phyloP scores from a whole-genome alignment of 1,140 invertebrate species.

The Drosophila obscura region DNA sequence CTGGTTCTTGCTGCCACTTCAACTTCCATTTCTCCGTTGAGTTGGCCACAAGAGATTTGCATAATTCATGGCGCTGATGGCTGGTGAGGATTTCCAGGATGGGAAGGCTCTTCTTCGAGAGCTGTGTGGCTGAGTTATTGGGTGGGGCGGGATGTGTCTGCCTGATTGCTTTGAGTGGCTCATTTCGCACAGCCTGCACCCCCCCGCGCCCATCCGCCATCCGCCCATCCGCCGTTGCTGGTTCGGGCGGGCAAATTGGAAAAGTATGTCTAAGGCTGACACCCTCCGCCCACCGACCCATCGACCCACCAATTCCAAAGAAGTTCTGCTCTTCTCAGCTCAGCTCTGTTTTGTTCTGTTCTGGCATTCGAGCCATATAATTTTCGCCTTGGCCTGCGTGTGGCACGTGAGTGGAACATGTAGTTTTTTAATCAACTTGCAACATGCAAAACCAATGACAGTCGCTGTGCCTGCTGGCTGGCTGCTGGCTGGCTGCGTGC shows the following conservation, averaged over 20 bases:
- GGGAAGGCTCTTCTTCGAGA: conserved; percentile 16
- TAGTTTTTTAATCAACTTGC: conserved; percentile 62
- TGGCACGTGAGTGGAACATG: conserved; percentile 49
- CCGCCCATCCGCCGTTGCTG: conserved; percentile 1
- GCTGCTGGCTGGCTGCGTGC: conserved; percentile 30
- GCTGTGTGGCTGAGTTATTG: conserved; percentile 54
- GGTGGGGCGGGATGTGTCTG: conserved; percentile 44
- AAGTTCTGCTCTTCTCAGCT: no score
- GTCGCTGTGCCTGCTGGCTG: neutral
- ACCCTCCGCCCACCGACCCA: neutral
- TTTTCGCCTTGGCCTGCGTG: conserved; percentile 47
- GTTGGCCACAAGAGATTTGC: conserved; percentile 77
- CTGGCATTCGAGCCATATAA: conserved; percentile 9
- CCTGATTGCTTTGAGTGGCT: conserved; percentile 63
- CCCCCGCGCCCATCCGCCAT: neutral
- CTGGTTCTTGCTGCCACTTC: conserved; percentile 19
- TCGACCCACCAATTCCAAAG: neutral
- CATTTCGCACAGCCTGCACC: conserved; percentile 48
- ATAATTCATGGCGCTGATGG: conserved; percentile 76
- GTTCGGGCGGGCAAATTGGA: conserved; percentile 47
- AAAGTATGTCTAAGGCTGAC: conserved; percentile 53
- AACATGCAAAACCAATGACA: conserved; percentile 55
- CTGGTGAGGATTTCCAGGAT: conserved; percentile 36
- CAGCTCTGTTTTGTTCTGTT: neutral
- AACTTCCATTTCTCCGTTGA: conserved; percentile 28